Evolutionary conservation across 2,797 vertebrate species (phyloP).

Genomic region (Pseudotriccus pelzelni): DNA sequence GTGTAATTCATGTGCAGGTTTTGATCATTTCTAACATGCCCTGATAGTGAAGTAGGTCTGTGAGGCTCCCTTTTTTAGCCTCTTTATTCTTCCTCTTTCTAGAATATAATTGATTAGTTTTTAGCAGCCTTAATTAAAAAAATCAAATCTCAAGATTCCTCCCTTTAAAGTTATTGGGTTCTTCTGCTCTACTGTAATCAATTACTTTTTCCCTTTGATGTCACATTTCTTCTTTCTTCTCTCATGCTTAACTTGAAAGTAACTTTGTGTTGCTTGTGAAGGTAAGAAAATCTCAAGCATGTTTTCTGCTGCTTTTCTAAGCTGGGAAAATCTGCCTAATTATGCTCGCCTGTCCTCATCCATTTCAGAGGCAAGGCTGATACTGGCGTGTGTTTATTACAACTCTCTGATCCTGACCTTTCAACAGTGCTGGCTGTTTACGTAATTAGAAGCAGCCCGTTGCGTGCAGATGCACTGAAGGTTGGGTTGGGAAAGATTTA

Average conservation of each 20-base stretch:
- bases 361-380: background rate
- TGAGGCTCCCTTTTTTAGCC: background rate
- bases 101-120: background rate
- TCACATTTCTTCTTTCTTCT: background rate
- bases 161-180: background rate
- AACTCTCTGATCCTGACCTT: background rate
- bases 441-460: background rate
- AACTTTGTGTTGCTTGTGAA: background rate
- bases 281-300: background rate
- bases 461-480: background rate
- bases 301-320: background rate
- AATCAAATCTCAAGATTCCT: background rate
- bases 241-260: background rate
- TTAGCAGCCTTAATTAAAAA: background rate
- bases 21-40: background rate
- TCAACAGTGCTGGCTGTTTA: background rate
- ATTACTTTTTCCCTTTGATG: background rate
- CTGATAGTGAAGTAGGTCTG: background rate
- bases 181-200: background rate
- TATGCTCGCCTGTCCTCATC: rapidly evolving
- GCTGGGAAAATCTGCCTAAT: background rate
- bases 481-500: background rate
- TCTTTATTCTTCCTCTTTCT: background rate
- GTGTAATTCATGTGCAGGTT: rapidly evolving
- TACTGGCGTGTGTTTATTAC: background rate